These are phyloP conservation scores for Melipona beecheii DNA, from an alignment of 2,888 invertebrate genomes.

Conservation along the genomic window DNA sequence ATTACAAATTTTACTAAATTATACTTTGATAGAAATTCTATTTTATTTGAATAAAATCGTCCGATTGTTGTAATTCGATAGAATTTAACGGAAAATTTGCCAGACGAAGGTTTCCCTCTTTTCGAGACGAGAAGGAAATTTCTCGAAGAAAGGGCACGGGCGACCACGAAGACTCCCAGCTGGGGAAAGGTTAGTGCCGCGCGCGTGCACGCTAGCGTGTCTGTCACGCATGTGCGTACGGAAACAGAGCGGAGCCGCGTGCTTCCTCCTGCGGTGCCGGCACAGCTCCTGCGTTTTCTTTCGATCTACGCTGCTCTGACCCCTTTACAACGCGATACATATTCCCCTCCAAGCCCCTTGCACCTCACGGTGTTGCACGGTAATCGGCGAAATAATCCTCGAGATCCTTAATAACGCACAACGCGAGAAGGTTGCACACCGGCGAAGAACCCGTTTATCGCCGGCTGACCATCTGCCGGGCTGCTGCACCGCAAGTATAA, in stretches of 20 bases:
- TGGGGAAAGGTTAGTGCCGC: constrained; percentile 72
- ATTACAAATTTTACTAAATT: too few relatives aligned
- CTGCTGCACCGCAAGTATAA: not conserved
- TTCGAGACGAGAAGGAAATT: not conserved
- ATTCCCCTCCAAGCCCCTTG: not conserved
- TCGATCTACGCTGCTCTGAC: constrained; percentile 48
- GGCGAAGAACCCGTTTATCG: constrained; percentile 18
- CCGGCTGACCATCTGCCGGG: not conserved
- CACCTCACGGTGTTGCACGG: not conserved
- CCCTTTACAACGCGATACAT: constrained; percentile 33
- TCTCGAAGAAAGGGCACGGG: constrained; percentile 8
- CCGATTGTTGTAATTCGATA: too few relatives aligned
- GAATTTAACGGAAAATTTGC: not conserved
- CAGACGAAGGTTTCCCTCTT: not conserved
- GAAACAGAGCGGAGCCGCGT: constrained; percentile 74
- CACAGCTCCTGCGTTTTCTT: constrained; percentile 41
- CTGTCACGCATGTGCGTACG: constrained; percentile 81
- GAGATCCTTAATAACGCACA: constrained; percentile 29
- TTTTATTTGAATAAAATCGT: too few relatives aligned
- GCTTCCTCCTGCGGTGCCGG: constrained; percentile 62
- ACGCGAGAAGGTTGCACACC: not conserved
- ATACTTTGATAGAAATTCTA: too few relatives aligned
- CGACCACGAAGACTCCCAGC: constrained; percentile 52
- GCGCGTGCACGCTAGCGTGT: constrained; percentile 77
- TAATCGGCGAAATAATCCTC: constrained; percentile 26